These are phyloP conservation scores for Sphyrna mokarran DNA, from an alignment of 2,113 vertebrate genomes.

Conservation along the genomic window DNA sequence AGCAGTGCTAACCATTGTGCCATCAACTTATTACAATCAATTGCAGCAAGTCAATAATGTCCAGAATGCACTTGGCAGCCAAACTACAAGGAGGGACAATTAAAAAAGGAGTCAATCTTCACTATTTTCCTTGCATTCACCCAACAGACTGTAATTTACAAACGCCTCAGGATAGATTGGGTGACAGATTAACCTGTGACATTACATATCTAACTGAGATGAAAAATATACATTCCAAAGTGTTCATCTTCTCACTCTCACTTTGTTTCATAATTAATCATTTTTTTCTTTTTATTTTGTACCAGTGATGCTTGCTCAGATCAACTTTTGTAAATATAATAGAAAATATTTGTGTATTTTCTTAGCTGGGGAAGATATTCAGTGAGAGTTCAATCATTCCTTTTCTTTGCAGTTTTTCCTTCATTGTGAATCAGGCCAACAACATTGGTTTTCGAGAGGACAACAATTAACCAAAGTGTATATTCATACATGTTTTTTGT, in stretches of 20 bases:
- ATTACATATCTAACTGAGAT: background rate
- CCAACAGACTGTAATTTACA: background rate
- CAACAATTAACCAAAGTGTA: background rate
- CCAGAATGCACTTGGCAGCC: background rate
- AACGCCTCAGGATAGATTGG: background rate
- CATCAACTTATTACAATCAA: background rate
- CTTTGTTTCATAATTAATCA: background rate
- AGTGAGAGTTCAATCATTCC: background rate
- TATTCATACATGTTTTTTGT: background rate
- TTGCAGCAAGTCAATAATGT: background rate
- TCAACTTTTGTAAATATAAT: background rate
- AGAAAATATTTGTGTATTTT: background rate
- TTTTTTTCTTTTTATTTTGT: background rate
- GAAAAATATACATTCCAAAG: background rate
- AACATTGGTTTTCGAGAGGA: background rate
- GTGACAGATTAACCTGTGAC: background rate
- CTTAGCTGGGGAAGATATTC: background rate
- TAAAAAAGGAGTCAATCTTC: background rate
- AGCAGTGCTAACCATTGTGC: no score
- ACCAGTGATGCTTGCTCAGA: background rate
- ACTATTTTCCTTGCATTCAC: background rate
- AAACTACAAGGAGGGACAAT: background rate
- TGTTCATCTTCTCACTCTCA: background rate
- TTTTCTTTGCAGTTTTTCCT: background rate
- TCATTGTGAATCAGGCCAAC: background rate